These are phyloP conservation scores for Columba janthina DNA, from an alignment of 2,113 vertebrate genomes.

Conservation along the genomic window DNA sequence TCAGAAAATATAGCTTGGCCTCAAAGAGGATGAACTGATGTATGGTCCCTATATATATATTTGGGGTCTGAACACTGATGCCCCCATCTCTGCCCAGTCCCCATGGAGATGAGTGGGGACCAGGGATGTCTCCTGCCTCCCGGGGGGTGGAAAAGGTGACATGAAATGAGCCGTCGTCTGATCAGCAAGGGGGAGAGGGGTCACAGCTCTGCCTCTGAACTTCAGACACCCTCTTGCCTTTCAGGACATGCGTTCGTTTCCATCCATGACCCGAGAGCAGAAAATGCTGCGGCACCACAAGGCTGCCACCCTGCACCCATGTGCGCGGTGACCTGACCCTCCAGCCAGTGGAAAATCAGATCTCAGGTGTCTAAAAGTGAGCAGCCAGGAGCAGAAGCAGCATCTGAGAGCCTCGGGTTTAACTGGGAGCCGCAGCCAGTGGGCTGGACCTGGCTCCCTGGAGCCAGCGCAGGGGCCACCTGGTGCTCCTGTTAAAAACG, in stretches of 20 bases:
- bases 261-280: neutral
- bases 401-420: accelerated
- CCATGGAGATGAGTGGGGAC: neutral
- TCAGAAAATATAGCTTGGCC: neutral
- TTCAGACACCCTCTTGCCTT: neutral
- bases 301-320: neutral
- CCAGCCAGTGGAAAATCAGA: constrained; percentile 2
- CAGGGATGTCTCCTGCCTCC: neutral
- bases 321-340: neutral
- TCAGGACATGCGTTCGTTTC: neutral
- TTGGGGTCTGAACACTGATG: neutral
- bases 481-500: neutral
- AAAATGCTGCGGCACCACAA: neutral
- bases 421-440: neutral
- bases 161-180: neutral
- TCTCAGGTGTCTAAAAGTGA: neutral
- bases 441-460: neutral
- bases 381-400: neutral
- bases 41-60: accelerated
- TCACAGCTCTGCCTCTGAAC: neutral
- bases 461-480: neutral
- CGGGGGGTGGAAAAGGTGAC: neutral
- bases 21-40: neutral
- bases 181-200: neutral
- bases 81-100: neutral